Base-by-base conservation (phyloP, 2,888 invertebrate genomes). In the Mesodorylaimus sp. region DNA sequence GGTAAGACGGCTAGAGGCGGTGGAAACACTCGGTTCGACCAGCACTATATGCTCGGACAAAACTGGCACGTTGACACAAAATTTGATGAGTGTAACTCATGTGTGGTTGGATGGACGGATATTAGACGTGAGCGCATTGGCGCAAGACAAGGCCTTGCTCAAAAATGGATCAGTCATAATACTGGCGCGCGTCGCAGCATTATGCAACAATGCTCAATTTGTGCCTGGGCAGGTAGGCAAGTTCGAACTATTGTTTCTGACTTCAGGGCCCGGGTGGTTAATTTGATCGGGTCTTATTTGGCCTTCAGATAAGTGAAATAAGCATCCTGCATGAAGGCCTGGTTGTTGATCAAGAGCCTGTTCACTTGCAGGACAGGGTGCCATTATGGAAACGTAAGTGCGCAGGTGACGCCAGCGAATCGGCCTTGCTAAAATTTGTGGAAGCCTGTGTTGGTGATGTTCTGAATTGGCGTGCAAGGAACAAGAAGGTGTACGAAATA, bases 1-100 rank as follows among this genome's bases (percentile, higher is more conserved):
- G 66, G 95, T 97, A 2, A 97, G 97, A 79, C 95, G 97, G 73
- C 76, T 97, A 73, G 93, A 97, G 75, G 95, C 95, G 63, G 95
- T 97, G 27, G 95, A 97, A 74, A 97, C 95, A 43, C 77, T 97
- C 50, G 95, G 97, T 50, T 95, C 93, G 43, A 97, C 95, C 13
- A 93, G 91, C 54, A 95, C 93, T 59, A 97, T 97, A 72, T 97
- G 97, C 75, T 95, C 95, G n/a, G 95, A 95, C 73, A 95, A 95
- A 74, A 95, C 95, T 58, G 95, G 95, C 58, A 97, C 93, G 13
- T 75, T 93, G 53, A 70, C 69, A n/a, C 73, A 73, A 62, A 73
- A 73, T 63, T 61, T 71, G 49, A 72, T 72, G 72, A 72, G 72
- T 1, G 72, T 72, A 16, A 70, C 72, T 10, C 72, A 72, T 60